Base-by-base conservation (phyloP, 2,888 invertebrate genomes). In the Cosmia trapezina region DNA sequence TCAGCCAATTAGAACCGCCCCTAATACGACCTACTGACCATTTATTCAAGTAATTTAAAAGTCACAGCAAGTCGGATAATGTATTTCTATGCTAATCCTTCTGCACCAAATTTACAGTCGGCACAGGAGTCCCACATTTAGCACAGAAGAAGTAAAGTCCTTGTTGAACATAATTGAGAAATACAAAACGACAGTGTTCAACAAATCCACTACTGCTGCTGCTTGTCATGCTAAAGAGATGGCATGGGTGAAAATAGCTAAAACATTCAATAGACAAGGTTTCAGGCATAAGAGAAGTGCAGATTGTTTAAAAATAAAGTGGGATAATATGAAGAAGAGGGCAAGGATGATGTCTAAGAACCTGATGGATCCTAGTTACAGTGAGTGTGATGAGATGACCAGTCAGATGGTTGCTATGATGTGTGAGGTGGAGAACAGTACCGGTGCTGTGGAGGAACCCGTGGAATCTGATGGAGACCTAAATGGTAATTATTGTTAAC, bases 261-360 rank as follows among this genome's bases (percentile, higher is more conserved):
- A 92, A 81, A 76, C 85, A 56, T 94, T 91, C 65, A 96, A 95
- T 74, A 89, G 81, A 12, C 85, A 88, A 66, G 91, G 90, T 7
- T 89, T 93, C 57, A 87, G 83, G 56, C 80, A 90, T 74, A 81
- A 86, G 2, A 91, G 95, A 73, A 91, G 83, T 76, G 73, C 83
- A 22, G 93, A 94, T 54, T 88, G 86, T 51, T 86, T 95, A 65
- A 95, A 91, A 86, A 91, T 85, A 3, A 96, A 95, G 85, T 95
- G 94, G 94, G 93, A 93, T 7, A 96, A 96, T 79, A 84, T 96
- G 49, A 95, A 95, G 71, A 92, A 88, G 59, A 86, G 87, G 37
- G 92, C 91, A 12, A 90, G 90, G 53, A 93, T 89, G 74, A 37
- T 89, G 3, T 86, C 93, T 12, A 92, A 92, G 72, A 93, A 93